phyloP scores from a whole-genome alignment of 2,113 vertebrate species.

The Poecilia latipinna region DNA sequence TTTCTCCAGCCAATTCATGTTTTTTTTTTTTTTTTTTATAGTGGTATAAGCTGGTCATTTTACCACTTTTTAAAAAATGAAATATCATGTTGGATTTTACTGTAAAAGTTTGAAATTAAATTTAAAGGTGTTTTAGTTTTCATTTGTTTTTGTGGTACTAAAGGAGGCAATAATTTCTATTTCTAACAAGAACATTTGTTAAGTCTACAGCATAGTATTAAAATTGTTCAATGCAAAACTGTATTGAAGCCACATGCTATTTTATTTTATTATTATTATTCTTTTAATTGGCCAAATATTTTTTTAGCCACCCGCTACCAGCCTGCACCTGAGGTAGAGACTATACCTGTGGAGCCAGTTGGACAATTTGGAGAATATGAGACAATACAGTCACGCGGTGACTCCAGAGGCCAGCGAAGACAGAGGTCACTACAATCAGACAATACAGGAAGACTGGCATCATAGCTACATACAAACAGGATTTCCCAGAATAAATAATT shows the following conservation, averaged over 20 bases:
- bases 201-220: slow-evolving; percentile 61
- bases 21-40: slow-evolving; percentile 9
- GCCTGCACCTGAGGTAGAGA: slow-evolving; percentile 90
- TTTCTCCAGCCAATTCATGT: slow-evolving; percentile 41
- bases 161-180: slow-evolving; percentile 28
- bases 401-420: slow-evolving; percentile 84
- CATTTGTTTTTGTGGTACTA: slow-evolving; percentile 33
- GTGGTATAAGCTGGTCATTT: slow-evolving; percentile 60
- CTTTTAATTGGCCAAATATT: slow-evolving; percentile 88
- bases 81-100: slow-evolving; percentile 52
- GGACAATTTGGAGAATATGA: slow-evolving; percentile 84
- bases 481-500: slow-evolving; percentile 47
- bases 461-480: slow-evolving; percentile 66
- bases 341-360: slow-evolving; percentile 87
- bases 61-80: slow-evolving; percentile 51
- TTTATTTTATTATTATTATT: slow-evolving; percentile 28
- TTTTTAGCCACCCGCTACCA: slow-evolving; percentile 91
- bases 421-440: slow-evolving; percentile 87
- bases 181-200: slow-evolving; percentile 3
- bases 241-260: slow-evolving; percentile 79
- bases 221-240: slow-evolving; percentile 70
- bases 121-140: slow-evolving; percentile 54
- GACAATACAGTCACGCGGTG: slow-evolving; percentile 80
- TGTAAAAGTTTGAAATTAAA: slow-evolving; percentile 54
- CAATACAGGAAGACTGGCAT: slow-evolving; percentile 77